Evolutionary conservation across 2,113 vertebrate genomes (phyloP), one percentile per base, ranked within the genome.

Genomic region (Rhynchopsitta pachyrhyncha): DNA sequence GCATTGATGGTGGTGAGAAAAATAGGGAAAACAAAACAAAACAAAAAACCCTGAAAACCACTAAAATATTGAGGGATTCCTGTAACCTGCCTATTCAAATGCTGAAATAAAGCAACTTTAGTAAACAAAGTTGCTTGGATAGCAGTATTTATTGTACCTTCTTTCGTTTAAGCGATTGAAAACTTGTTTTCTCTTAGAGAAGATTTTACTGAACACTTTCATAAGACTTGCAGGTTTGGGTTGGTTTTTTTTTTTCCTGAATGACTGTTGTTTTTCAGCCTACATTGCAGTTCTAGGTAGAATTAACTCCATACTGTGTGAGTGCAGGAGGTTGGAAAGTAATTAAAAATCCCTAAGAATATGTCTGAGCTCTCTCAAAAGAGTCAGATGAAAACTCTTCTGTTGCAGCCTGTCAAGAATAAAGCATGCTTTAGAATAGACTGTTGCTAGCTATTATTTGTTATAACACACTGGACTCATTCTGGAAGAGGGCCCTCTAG

Each of bases 1-100:
- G 2, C 3, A 6, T 4, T 41, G n/a, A 6, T 55, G 13, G 1
- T 49, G 3, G 11, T 46, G 14, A 17, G 4, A 46, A 20, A 80
- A 88, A 95, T 5, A 22, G 5, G 4, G 2, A 8, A 28, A 59
- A 37, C 53, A 49, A 37, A 25, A 15, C 16, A 50, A 10, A 2
- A 2, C 5, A 41, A 6, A 8, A 24, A 24, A 1, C 14, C 49
- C 24, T 15, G 49, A 39, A 53, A 23, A 31, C 15, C 59, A 11
- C 2, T 62, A 42, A 37, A 59, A 46, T 53, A 64, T 87, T 9
- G 57, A 64, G 24, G 17, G 29, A 25, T 41, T 67, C 1, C 9
- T n/a, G 29, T 44, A 66, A 70, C 8, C 11, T 62, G 35, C 10
- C n/a, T 13, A 9, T 82, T 89, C 2, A 3, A 57, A 73, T 68